Evolutionary conservation across 2,113 vertebrate species (phyloP).

Genomic region (Erythrolamprus reginae): DNA sequence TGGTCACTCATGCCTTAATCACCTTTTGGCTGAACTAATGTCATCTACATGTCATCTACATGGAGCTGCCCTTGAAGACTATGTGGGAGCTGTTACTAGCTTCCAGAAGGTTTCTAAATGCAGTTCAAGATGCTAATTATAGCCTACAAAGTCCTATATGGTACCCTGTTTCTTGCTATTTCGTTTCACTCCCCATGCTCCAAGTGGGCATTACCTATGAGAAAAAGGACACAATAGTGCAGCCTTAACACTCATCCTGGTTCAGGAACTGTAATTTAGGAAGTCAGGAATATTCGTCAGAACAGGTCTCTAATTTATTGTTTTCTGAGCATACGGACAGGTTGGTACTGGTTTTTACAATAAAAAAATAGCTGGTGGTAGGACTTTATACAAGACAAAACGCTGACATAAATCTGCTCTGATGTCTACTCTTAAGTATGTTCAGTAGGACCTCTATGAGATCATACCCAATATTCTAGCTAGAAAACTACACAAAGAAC

Average conservation of each 20-base stretch:
- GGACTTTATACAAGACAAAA: not conserved
- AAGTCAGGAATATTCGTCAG: not conserved
- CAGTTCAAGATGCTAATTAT: not conserved
- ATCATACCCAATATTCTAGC: not conserved
- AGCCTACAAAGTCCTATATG: not conserved
- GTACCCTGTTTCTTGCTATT: not conserved
- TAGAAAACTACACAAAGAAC: not conserved
- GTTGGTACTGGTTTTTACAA: not conserved
- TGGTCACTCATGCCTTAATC: not conserved
- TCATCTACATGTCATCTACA: not conserved
- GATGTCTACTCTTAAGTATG: not conserved
- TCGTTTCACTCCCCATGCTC: not conserved
- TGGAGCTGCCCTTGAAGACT: not conserved
- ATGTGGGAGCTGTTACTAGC: not conserved
- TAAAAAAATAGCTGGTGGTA: not conserved
- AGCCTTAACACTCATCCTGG: not conserved
- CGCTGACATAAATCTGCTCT: not conserved
- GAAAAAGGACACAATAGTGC: not conserved
- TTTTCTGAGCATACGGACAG: not conserved
- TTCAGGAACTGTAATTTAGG: not conserved
- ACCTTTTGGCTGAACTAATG: not conserved
- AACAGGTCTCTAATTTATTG: not conserved
- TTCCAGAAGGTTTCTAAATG: not conserved
- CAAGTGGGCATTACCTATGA: not conserved
- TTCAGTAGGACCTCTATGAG: not conserved